Percentiles rank a stretch among this genome's conserved stretches.
phyloP scores from a whole-genome alignment of 30 jellyfish, hydroid and myxozoan species.

The Aurelia coerulea region DNA sequence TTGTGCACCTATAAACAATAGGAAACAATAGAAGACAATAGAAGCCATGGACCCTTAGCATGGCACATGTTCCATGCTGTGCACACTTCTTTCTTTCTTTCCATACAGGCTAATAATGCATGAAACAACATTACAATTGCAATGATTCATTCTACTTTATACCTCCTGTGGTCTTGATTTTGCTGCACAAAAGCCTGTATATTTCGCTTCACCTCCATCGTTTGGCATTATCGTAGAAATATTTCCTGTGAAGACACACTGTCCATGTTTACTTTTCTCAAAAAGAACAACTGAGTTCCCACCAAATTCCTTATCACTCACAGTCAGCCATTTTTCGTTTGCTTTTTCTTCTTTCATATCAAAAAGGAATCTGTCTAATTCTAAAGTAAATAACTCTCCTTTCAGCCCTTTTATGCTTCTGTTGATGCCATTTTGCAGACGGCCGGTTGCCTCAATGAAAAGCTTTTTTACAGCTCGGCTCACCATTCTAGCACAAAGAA shows the following conservation, averaged over 20 bases:
- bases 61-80: no score
- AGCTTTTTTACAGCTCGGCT: constrained; percentile 22
- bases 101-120: no score
- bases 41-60: no score
- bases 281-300: constrained; percentile 72
- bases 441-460: constrained; percentile 5
- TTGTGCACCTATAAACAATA: no score
- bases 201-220: constrained; percentile 59
- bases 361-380: constrained; percentile 37
- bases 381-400: constrained; percentile 62
- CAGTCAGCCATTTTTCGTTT: constrained; percentile 61
- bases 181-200: constrained; percentile 87
- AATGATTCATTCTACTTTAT: background rate
- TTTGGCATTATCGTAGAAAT: constrained; percentile 71
- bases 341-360: constrained; percentile 75
- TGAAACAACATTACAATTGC: no score
- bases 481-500: background rate
- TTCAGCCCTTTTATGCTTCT: constrained; percentile 57
- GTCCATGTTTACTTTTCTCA: constrained; percentile 79
- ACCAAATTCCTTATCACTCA: constrained; percentile 89
- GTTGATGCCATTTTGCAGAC: constrained; percentile 31
- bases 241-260: constrained; percentile 74
- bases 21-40: no score
- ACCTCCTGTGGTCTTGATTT: constrained; percentile 81
- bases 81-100: no score